A percentile compares a stretch with the other conserved stretches of the same genome.
These are phyloP conservation scores for Nephotettix cincticeps DNA, from an alignment of 1,140 invertebrate genomes.

Conservation along the genomic window DNA sequence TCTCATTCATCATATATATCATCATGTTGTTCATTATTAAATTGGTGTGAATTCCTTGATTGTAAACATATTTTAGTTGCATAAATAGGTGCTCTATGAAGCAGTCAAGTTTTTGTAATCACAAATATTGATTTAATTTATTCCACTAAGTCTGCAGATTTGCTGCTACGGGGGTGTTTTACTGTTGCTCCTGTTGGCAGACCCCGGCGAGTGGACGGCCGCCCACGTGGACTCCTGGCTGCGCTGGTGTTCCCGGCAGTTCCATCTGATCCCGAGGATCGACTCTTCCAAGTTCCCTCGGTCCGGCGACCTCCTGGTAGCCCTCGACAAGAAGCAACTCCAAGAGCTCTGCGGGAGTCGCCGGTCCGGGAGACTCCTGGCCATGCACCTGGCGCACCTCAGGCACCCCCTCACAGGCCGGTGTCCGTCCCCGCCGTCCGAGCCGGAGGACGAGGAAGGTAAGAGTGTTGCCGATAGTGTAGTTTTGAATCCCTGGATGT, in stretches of 20 bases:
- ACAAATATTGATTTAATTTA: no score
- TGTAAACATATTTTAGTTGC: no score
- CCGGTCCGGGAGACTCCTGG: slow-evolving; percentile 50
- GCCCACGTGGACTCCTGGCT: slow-evolving; percentile 64
- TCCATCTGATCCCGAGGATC: slow-evolving; percentile 56
- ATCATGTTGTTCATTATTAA: no score
- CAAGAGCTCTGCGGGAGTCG: slow-evolving; percentile 49
- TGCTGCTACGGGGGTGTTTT: no score
- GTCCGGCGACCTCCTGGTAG: slow-evolving; percentile 57
- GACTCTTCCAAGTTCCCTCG: slow-evolving; percentile 56
- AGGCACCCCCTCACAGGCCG: slow-evolving; percentile 52
- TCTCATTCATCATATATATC: no score
- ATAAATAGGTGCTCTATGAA: no score
- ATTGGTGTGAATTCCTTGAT: no score
- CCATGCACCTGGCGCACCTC: slow-evolving; percentile 52
- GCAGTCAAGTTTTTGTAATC: no score
- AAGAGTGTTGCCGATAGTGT: no score
- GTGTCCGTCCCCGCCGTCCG: slow-evolving; percentile 48
- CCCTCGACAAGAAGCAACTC: slow-evolving; percentile 52
- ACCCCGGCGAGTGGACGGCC: slow-evolving; percentile 63
- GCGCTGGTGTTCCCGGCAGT: slow-evolving; percentile 60
- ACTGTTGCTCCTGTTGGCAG: slow-evolving; percentile 45
- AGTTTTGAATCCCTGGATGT: no score
- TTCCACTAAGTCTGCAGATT: no score
- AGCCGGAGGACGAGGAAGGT: slow-evolving; percentile 21